Percentiles rank a stretch among this genome's conserved stretches.
Conservation (phyloP, 2,113 vertebrate species). For the Elachura formosa region DNA sequence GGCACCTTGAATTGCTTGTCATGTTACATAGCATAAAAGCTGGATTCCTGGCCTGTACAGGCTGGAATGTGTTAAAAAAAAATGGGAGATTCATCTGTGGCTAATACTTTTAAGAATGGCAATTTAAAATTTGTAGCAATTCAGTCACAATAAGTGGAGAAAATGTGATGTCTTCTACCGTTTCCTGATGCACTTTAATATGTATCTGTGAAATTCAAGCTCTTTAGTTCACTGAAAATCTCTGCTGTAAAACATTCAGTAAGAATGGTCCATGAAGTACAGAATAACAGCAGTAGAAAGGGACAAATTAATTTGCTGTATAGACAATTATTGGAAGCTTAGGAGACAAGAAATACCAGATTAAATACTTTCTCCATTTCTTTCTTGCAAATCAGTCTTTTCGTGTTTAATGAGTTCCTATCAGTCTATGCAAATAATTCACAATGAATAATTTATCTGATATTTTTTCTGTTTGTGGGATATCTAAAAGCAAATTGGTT, state of each 20-base stretch:
- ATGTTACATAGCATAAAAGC: slow-evolving; percentile 1
- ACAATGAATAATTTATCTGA: slow-evolving; percentile 55
- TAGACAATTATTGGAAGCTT: background rate
- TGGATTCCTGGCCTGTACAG: background rate
- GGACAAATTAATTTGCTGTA: background rate
- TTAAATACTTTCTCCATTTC: background rate
- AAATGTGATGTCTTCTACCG: slow-evolving; percentile 13
- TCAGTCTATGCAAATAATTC: slow-evolving; percentile 24
- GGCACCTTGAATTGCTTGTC: background rate
- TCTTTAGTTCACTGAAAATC: background rate
- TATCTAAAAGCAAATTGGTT: slow-evolving; percentile 23
- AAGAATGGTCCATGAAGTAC: background rate
- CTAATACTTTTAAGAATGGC: slow-evolving; percentile 45
- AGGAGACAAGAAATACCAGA: background rate
- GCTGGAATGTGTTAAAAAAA: background rate
- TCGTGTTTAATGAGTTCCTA: background rate
- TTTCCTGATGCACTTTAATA: slow-evolving; percentile 22
- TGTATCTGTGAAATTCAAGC: background rate
- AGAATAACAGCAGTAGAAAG: background rate
- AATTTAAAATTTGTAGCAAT: slow-evolving; percentile 37
- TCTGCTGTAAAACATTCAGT: background rate
- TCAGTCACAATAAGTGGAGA: slow-evolving; percentile 1
- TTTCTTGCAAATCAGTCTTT: background rate
- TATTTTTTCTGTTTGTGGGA: slow-evolving; percentile 26
- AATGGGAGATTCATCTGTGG: slow-evolving; percentile 22